Percentiles rank a stretch among this genome's conserved stretches.
These are phyloP conservation scores for Trichopria drosophilae DNA, from an alignment of 2,888 invertebrate genomes.

Conservation along the genomic window DNA sequence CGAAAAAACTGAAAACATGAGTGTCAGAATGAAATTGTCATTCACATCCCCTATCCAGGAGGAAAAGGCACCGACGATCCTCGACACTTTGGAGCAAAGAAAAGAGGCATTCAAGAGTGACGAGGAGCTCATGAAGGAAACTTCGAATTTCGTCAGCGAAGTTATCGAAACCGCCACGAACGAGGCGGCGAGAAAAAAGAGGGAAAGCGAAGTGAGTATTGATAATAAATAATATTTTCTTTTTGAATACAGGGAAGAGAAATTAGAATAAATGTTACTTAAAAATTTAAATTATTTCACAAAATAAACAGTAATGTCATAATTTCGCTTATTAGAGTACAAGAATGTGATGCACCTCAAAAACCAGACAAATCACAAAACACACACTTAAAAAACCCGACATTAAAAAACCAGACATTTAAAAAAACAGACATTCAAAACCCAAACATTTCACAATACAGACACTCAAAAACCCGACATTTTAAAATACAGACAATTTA, in stretches of 20 bases:
- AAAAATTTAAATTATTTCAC: conserved; percentile 1
- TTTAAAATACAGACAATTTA: too few relatives aligned
- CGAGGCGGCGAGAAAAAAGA: conserved; percentile 55
- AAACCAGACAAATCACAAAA: too few relatives aligned
- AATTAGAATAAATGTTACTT: neutral
- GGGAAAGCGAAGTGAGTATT: conserved; percentile 47
- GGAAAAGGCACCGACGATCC: conserved; percentile 47
- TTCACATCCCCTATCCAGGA: conserved; percentile 48
- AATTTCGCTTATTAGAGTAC: neutral
- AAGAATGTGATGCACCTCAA: too few relatives aligned
- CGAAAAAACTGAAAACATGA: too few relatives aligned
- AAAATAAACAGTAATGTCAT: neutral
- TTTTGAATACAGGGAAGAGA: neutral
- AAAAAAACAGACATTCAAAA: too few relatives aligned
- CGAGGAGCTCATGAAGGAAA: conserved; percentile 59
- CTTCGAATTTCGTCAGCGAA: conserved; percentile 59
- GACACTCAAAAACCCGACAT: too few relatives aligned
- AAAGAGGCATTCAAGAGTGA: conserved; percentile 56
- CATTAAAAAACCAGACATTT: too few relatives aligned
- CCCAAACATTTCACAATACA: too few relatives aligned
- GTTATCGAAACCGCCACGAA: conserved; percentile 59
- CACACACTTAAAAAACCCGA: too few relatives aligned
- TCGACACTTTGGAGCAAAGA: conserved; percentile 48
- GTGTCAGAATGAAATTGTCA: conserved; percentile 43
- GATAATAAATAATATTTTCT: neutral